Evolutionary conservation across 2,888 invertebrate species (phyloP).

Genomic region (Drosophila parthenogenetica): DNA sequence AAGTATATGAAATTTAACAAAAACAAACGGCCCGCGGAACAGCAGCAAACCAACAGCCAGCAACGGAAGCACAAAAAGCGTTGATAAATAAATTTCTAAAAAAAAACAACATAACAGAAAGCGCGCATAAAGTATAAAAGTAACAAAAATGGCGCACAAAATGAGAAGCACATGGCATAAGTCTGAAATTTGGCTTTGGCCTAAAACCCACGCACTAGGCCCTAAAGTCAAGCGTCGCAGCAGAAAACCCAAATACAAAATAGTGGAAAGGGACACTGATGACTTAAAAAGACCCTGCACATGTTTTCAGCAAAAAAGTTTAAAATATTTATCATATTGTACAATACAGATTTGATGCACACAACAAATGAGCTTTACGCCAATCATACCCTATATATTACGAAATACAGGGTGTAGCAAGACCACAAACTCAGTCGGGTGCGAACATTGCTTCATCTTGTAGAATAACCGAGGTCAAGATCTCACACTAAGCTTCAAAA

Average conservation of each 20-base stretch:
- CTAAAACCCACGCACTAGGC: conserved; percentile 20
- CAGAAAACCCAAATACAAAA: conserved; percentile 24
- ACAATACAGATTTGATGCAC: too few relatives aligned
- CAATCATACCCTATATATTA: too few relatives aligned
- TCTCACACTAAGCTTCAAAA: conserved; percentile 17
- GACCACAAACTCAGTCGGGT: conserved; percentile 10
- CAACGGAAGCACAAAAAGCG: conserved; percentile 74
- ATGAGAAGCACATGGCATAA: conserved; percentile 42
- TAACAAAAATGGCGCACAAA: conserved; percentile 15
- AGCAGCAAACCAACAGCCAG: conserved; percentile 38
- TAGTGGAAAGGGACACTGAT: background rate
- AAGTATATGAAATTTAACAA: conserved; percentile 80
- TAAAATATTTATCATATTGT: too few relatives aligned
- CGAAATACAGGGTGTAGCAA: too few relatives aligned
- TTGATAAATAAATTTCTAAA: conserved; percentile 75
- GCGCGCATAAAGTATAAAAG: conserved; percentile 17
- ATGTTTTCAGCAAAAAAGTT: too few relatives aligned
- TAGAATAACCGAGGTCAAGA: conserved; percentile 43
- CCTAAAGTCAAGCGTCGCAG: conserved; percentile 41
- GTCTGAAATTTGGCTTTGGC: conserved; percentile 22
- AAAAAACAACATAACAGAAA: conserved; percentile 33
- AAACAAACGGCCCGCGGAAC: conserved; percentile 67
- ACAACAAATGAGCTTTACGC: too few relatives aligned
- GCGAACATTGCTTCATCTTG: background rate
- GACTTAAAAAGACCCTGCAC: background rate